These are phyloP conservation scores for Conopomorpha cramerella DNA, from an alignment of 1,140 invertebrate genomes.

Conservation along the genomic window DNA sequence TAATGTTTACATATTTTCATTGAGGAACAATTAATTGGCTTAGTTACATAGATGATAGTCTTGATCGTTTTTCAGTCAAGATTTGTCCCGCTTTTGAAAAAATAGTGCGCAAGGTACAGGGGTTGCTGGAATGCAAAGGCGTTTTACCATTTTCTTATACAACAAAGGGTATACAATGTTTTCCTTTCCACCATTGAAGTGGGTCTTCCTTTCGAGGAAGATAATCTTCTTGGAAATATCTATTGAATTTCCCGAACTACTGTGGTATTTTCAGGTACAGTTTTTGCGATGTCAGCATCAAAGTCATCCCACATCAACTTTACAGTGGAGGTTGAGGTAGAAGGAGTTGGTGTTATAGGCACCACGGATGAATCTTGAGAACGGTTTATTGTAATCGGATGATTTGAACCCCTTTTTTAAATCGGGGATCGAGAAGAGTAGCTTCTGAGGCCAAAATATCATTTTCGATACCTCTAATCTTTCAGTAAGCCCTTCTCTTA, in stretches of 20 bases:
- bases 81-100: constrained; percentile 3
- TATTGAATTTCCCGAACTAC: constrained; percentile 10
- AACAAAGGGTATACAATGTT: constrained; percentile 7
- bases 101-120: background rate
- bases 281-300: background rate
- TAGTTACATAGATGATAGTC: background rate
- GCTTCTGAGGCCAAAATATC: background rate
- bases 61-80: background rate
- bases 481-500: background rate
- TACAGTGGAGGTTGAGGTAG: background rate
- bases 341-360: background rate
- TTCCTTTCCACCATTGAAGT: constrained; percentile 13
- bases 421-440: constrained; percentile 1
- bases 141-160: background rate
- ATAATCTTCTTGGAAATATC: constrained; percentile 13
- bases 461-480: background rate
- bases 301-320: background rate
- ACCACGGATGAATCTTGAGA: background rate
- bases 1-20: constrained; percentile 3
- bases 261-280: background rate
- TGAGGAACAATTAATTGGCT: constrained; percentile 1
- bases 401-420: background rate
- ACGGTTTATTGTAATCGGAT: background rate
- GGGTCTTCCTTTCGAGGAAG: constrained; percentile 11
- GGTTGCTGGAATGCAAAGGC: background rate